A percentile compares a stretch with the other conserved stretches of the same genome.
phyloP scores from a whole-genome alignment of 2,888 invertebrate species.

The Allacma fusca region DNA sequence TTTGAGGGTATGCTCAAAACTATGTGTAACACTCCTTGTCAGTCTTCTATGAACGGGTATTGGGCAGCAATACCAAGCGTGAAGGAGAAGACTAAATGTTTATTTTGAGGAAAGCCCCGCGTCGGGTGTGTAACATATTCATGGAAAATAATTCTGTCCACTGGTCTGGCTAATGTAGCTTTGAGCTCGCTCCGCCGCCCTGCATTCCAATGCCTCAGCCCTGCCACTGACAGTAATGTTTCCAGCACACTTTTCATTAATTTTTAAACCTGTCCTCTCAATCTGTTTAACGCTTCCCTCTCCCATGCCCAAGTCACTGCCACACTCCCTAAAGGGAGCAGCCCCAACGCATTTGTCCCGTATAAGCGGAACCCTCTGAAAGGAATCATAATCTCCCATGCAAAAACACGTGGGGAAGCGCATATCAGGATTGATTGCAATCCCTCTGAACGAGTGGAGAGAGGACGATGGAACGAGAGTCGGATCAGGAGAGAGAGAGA shows the following conservation, averaged over 20 bases:
- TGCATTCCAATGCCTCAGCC: constrained; percentile 18
- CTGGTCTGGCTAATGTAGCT: constrained; percentile 45
- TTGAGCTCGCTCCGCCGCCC: constrained; percentile 29
- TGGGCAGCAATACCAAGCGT: too few species aligned
- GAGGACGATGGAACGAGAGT: neutral
- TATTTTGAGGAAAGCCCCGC: constrained; percentile 2
- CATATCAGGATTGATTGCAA: too few species aligned
- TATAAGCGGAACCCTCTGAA: too few species aligned
- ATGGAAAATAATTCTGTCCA: constrained; percentile 52
- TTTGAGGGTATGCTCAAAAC: too few species aligned
- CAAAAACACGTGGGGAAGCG: too few species aligned
- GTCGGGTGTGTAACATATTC: constrained; percentile 12
- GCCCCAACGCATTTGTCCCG: too few species aligned
- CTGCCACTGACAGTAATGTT: constrained; percentile 33
- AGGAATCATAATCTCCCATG: neutral
- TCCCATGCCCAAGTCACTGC: neutral
- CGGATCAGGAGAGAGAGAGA: neutral
- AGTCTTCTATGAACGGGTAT: too few species aligned
- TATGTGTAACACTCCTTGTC: too few species aligned
- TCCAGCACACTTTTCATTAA: constrained; percentile 30
- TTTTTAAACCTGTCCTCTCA: constrained; percentile 33
- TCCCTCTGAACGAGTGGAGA: neutral
- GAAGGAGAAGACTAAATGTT: constrained; percentile 15
- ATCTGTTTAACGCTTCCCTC: constrained; percentile 18
- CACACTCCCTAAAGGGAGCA: neutral